phyloP scores from a whole-genome alignment of 2,113 vertebrate genomes.

The Machaerirhynchus nigripectus region DNA sequence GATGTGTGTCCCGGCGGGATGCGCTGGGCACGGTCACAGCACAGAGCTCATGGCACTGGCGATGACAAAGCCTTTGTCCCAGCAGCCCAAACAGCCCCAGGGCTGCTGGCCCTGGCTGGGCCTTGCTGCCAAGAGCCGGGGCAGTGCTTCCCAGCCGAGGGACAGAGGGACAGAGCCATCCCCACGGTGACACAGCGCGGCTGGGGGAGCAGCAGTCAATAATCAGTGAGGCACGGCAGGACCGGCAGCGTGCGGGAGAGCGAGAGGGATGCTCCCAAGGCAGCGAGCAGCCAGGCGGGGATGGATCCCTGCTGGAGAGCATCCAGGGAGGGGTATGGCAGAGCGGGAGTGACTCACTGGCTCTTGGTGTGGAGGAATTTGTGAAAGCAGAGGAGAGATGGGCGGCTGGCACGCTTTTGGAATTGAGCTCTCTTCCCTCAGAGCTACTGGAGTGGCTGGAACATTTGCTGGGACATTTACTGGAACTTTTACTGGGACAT shows the following conservation, averaged over 20 bases:
- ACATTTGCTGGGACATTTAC: neutral
- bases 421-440: neutral
- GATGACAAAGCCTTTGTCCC: neutral
- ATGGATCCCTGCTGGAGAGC: neutral
- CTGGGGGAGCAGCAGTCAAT: neutral
- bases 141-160: neutral
- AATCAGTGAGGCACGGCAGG: neutral
- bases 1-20: accelerated
- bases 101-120: neutral
- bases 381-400: neutral
- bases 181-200: neutral
- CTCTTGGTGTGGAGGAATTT: neutral
- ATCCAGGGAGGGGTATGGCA: neutral
- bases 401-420: neutral
- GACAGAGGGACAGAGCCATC: neutral
- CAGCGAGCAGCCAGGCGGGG: neutral
- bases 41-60: accelerated
- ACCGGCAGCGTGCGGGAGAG: neutral
- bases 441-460: neutral
- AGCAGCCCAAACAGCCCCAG: neutral
- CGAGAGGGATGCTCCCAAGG: neutral
- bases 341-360: neutral
- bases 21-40: neutral
- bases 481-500: neutral
- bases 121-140: neutral